phyloP scores from a whole-genome alignment of 2,888 invertebrate species.

The Oscheius sp. region DNA sequence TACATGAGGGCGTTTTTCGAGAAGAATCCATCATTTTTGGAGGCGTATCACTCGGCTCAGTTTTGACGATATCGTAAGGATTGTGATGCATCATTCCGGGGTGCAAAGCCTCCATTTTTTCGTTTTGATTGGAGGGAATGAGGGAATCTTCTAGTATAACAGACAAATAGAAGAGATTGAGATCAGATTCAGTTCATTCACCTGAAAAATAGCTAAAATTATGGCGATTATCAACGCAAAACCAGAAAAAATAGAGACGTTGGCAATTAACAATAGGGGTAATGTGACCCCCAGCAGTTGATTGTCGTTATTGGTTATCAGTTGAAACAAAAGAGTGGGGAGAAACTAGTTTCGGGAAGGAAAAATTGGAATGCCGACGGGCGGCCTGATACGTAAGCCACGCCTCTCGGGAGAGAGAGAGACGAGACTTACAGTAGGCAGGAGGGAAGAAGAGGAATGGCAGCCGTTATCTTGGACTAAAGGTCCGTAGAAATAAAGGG shows the following conservation, averaged over 20 bases:
- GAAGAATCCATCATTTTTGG: slow-evolving; percentile 43
- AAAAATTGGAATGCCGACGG: slow-evolving; percentile 38
- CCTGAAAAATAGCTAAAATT: slow-evolving; percentile 6
- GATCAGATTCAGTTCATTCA: slow-evolving; percentile 28
- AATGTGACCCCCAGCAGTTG: not conserved
- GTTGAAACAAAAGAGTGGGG: not conserved
- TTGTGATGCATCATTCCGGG: slow-evolving; percentile 54
- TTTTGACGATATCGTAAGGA: slow-evolving; percentile 60
- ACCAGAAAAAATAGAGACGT: not conserved
- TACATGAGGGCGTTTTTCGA: slow-evolving; percentile 1
- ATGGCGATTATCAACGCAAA: not conserved
- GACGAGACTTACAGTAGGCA: slow-evolving; percentile 16
- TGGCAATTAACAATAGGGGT: not conserved
- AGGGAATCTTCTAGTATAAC: slow-evolving; percentile 1
- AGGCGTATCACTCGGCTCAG: slow-evolving; percentile 49
- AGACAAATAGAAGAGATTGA: slow-evolving; percentile 6
- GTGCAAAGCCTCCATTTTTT: slow-evolving; percentile 16
- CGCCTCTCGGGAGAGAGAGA: slow-evolving; percentile 6
- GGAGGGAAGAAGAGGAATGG: slow-evolving; percentile 6
- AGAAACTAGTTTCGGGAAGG: slow-evolving; percentile 30
- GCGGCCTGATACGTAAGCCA: slow-evolving; percentile 31
- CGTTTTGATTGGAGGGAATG: slow-evolving; percentile 11
- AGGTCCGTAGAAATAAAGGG: too few relatives aligned
- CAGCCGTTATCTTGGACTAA: not conserved
- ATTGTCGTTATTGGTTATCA: slow-evolving; percentile 7